Evolutionary conservation across 2,888 invertebrate genomes (phyloP), one percentile per base, ranked within the genome.

Genomic region (Heliconius hortense): DNA sequence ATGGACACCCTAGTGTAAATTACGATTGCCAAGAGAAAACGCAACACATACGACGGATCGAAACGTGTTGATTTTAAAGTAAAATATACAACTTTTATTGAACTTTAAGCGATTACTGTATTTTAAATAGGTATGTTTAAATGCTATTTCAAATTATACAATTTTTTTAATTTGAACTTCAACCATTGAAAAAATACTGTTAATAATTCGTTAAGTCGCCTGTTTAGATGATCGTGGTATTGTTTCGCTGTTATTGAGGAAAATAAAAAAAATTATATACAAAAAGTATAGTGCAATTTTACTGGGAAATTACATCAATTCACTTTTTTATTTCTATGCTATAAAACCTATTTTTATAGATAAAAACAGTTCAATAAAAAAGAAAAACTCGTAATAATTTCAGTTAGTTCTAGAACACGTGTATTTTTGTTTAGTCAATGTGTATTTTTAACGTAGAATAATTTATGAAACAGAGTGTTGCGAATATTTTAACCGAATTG

Each of bases 281-380:
- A 72, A 62, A 73, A 73, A 84, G 81, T 78, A 76, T 75, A 72
- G 81, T 76, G 88, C 77, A 88, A 87, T 79, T 82, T 86, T 81
- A 82, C 18, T 70, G 73, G 64, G 79, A 87, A 85, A 82, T 89
- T 88, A 81, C 87, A 80, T 85, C 84, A 67, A 74, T 72, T 62
- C 56, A 56, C 28, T 63, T 63, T 72, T 72, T 72, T 53, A 13
- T 31, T 35, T 28, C 7, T 70, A n/a, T 13, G 0, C 24, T 72
- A 35, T 39, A 62, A 24, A 59, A 11, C 13, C 18, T 26, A 18
- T 8, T 31, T 24, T 64, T 15, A 64, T 62, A 18, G 26, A 39
- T 60, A 59, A 71, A 62, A 26, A 71, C 2, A 59, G 24, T 60
- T 39, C 26, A 60, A 60, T 71, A 13, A 71, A 7, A 21, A 60